phyloP scores from a whole-genome alignment of 2,797 vertebrate genomes.

The Characodon lateralis region DNA sequence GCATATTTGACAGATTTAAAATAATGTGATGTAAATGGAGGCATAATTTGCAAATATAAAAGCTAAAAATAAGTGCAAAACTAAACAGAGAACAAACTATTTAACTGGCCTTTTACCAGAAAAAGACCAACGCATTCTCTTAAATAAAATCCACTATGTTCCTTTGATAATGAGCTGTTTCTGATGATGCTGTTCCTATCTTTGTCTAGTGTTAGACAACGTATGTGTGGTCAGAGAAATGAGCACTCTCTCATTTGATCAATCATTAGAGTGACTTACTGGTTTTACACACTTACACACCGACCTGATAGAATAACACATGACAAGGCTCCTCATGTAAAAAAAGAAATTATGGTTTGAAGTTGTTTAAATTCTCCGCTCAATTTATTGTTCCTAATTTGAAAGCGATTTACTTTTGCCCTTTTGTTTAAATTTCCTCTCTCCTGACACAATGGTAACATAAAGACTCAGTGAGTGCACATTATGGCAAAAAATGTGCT shows the following conservation, averaged over 20 bases:
- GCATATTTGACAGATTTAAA: not conserved
- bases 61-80: not conserved
- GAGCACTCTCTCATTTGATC: slow-evolving; percentile 35
- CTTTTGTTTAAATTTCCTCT: slow-evolving; percentile 54
- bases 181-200: not conserved
- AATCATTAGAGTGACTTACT: slow-evolving; percentile 52
- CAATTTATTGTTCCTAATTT: slow-evolving; percentile 53
- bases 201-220: not conserved
- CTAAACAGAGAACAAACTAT: not conserved
- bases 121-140: not conserved
- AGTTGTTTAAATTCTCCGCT: slow-evolving; percentile 43
- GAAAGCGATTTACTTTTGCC: slow-evolving; percentile 35
- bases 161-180: not conserved
- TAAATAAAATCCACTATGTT: not conserved
- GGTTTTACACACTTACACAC: slow-evolving; percentile 55
- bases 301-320: slow-evolving; percentile 31
- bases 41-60: not conserved
- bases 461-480: slow-evolving; percentile 18
- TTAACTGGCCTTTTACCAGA: not conserved
- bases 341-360: slow-evolving; percentile 44
- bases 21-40: not conserved
- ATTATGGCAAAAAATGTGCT: slow-evolving; percentile 16
- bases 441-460: slow-evolving; percentile 33
- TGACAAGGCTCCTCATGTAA: slow-evolving; percentile 32
- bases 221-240: slow-evolving; percentile 20